These are phyloP conservation scores for Gryllus longicercus DNA, from an alignment of 2,888 invertebrate genomes.

Conservation along the genomic window DNA sequence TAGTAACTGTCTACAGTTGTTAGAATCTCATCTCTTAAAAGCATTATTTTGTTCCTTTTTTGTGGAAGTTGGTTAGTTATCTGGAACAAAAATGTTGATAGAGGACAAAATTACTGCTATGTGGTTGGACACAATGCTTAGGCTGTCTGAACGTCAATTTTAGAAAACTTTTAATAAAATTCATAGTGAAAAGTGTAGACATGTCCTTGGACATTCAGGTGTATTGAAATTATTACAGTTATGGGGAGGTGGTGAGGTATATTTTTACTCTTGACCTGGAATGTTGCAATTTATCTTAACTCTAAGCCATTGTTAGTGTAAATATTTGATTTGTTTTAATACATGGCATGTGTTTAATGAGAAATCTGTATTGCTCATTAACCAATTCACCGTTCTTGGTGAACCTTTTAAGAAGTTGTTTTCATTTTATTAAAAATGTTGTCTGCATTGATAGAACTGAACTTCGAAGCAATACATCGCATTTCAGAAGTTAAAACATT, in stretches of 20 bases:
- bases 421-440: neutral
- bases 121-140: neutral
- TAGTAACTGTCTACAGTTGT: neutral
- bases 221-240: constrained; percentile 1
- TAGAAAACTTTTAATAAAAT: neutral
- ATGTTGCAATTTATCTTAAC: constrained; percentile 6
- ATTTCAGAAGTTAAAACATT: neutral
- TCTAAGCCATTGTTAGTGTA: neutral
- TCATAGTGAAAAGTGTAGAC: constrained; percentile 17
- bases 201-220: constrained; percentile 5
- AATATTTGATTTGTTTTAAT: constrained; percentile 11
- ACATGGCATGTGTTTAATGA: neutral
- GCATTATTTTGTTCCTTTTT: neutral
- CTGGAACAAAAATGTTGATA: neutral
- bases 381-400: neutral
- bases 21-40: neutral
- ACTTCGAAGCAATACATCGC: constrained; percentile 4
- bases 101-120: neutral
- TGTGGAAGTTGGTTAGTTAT: neutral
- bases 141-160: neutral
- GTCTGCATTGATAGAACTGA: neutral
- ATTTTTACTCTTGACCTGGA: constrained; percentile 1
- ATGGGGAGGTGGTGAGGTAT: constrained; percentile 11
- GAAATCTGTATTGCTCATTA: constrained; percentile 1
- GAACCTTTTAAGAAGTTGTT: neutral